Evolutionary conservation across 2,113 vertebrate species (phyloP).

Genomic region (Cervus canadensis): DNA sequence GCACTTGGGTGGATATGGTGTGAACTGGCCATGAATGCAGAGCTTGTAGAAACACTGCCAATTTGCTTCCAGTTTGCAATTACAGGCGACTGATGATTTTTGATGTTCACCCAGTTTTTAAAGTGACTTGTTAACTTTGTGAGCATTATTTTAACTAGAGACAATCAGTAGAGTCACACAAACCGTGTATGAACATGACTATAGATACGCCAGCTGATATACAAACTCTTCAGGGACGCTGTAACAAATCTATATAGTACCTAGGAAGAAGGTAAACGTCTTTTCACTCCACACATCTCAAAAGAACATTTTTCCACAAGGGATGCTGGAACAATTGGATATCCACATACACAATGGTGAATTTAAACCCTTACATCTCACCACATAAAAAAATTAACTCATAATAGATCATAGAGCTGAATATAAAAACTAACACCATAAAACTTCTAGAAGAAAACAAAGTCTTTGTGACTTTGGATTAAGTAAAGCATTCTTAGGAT

Average conservation of each 20-base stretch:
- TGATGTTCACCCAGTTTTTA: background rate
- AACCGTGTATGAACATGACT: background rate
- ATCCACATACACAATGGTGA: background rate
- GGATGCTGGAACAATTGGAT: background rate
- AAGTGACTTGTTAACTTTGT: background rate
- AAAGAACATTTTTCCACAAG: background rate
- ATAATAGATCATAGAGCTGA: background rate
- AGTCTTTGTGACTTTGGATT: background rate
- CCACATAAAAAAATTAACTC: background rate
- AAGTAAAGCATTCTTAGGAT: background rate
- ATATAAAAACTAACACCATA: background rate
- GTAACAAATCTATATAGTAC: background rate
- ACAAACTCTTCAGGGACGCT: background rate
- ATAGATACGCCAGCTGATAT: background rate
- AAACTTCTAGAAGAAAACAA: background rate
- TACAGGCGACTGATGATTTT: background rate
- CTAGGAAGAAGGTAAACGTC: background rate
- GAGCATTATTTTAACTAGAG: background rate
- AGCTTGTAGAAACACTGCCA: background rate
- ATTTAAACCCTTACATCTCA: background rate
- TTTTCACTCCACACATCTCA: background rate
- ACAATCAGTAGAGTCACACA: background rate
- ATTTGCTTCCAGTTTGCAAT: background rate
- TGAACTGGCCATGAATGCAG: background rate
- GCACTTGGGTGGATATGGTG: accelerated